Evolutionary conservation across 2,113 vertebrate genomes (phyloP).

Genomic region (Loxodonta africana): DNA sequence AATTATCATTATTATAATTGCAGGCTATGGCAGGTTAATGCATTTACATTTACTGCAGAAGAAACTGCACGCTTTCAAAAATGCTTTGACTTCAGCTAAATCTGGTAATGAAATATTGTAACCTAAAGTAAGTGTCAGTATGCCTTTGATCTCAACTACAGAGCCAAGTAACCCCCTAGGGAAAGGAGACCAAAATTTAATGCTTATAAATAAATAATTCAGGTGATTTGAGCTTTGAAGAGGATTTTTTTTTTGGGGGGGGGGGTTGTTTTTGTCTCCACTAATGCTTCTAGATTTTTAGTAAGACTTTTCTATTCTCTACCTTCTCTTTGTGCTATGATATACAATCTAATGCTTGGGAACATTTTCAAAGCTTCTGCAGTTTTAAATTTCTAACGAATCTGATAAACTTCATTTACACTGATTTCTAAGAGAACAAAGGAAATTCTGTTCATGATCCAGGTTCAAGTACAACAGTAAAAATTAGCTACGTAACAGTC

Average conservation of each 20-base stretch:
- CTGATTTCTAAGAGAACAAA: slow-evolving; percentile 70
- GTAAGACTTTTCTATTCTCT: slow-evolving; percentile 40
- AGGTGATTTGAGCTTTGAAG: slow-evolving; percentile 53
- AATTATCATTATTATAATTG: slow-evolving; percentile 52
- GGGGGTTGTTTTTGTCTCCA: not conserved
- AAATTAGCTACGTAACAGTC: slow-evolving; percentile 81
- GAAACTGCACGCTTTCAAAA: slow-evolving; percentile 65
- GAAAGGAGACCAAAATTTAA: slow-evolving; percentile 35
- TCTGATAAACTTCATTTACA: slow-evolving; percentile 64
- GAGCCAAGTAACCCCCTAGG: slow-evolving; percentile 20
- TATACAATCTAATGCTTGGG: slow-evolving; percentile 55
- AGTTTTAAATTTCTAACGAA: slow-evolving; percentile 75
- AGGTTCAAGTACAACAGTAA: slow-evolving; percentile 75
- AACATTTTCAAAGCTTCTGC: slow-evolving; percentile 70
- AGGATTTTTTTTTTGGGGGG: not conserved
- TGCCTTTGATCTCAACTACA: slow-evolving; percentile 68
- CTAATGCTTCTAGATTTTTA: slow-evolving; percentile 60
- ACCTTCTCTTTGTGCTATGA: slow-evolving; percentile 41
- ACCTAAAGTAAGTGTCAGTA: slow-evolving; percentile 64
- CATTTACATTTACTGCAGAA: slow-evolving; percentile 59
- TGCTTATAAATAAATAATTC: slow-evolving; percentile 59
- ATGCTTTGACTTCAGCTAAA: slow-evolving; percentile 72
- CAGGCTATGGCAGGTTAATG: slow-evolving; percentile 41
- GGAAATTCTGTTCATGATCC: slow-evolving; percentile 64
- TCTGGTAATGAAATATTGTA: slow-evolving; percentile 62